Base-by-base conservation (phyloP, 2,797 vertebrate genomes). In the Crenichthys baileyi region DNA sequence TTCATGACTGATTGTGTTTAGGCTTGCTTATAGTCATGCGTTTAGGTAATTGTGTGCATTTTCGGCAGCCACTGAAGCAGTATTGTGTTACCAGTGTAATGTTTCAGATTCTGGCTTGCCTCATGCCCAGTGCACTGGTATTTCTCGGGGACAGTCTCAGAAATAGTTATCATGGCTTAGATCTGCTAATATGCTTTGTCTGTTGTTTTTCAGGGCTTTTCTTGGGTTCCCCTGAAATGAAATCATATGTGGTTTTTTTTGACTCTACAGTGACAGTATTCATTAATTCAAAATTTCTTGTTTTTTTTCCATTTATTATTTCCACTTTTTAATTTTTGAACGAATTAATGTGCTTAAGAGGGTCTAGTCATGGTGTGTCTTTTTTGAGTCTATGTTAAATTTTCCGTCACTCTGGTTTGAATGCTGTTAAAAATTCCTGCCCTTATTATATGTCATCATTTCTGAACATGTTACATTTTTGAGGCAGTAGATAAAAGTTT, bases 41-140 rank as follows among this genome's bases (percentile, higher is more conserved):
- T 90, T 85, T 87, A 85, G 89, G 87, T 92, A 90, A 93, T 90
- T 90, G 85, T 86, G 85, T 91, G 84, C 77, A 58, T 91, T 91
- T 90, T 70, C 77, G 79, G 76, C 70, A 61, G 74, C 29, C 78
- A 1, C 29, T 68, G 68, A 84, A 51, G 31, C 61, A 72, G 81
- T 79, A 71, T 90, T 90, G 44, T 88, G 72, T 87, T 83, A 79
- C 85, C 73, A 55, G 72, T 87, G 77, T 77, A 83, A 88, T 76
- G 79, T 77, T 61, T 20, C 22, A 70, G 50, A 44, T 78, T 84
- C 78, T 73, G 26, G 73, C 58, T 73, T 56, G 68, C 78, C 77
- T 75, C 18, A 51, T 58, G 76, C 71, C 73, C 75, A 63, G 51
- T 24, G 29, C 7, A 2, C 78, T 78, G 63, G 36, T 75, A 58